These are phyloP conservation scores for Riptortus pedestris DNA, from an alignment of 1,140 invertebrate species.

Conservation along the genomic window DNA sequence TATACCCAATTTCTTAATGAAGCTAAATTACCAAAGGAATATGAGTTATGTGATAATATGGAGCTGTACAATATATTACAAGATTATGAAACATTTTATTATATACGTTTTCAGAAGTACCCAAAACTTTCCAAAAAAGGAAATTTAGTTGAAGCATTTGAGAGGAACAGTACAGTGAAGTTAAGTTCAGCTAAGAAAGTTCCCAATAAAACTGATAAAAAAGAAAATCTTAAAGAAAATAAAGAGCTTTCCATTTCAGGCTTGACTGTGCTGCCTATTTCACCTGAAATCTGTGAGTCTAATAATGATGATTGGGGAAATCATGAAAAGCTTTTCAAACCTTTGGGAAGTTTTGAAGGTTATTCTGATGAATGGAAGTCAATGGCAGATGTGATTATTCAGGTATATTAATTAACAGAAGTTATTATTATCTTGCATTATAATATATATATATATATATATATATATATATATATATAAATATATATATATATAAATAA, in stretches of 20 bases:
- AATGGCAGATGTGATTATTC: constrained; percentile 45
- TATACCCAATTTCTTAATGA: constrained; percentile 46
- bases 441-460: not conserved
- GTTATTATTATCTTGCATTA: not conserved
- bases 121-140: constrained; percentile 61
- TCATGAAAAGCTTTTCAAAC: constrained; percentile 36
- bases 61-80: constrained; percentile 76
- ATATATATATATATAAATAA: no score
- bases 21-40: constrained; percentile 54
- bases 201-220: not conserved
- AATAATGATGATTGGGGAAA: not conserved
- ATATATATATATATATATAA: no score
- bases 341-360: constrained; percentile 39
- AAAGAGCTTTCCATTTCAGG: not conserved
- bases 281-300: not conserved
- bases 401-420: constrained; percentile 34
- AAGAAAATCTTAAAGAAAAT: not conserved
- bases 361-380: constrained; percentile 41
- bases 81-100: constrained; percentile 81
- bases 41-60: constrained; percentile 80
- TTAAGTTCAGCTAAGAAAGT: constrained; percentile 34
- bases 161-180: constrained; percentile 36
- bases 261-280: not conserved
- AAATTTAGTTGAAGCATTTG: constrained; percentile 28
- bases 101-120: constrained; percentile 72